phyloP scores from a whole-genome alignment of 2,797 vertebrate genomes.

The Diglossa cyanea region DNA sequence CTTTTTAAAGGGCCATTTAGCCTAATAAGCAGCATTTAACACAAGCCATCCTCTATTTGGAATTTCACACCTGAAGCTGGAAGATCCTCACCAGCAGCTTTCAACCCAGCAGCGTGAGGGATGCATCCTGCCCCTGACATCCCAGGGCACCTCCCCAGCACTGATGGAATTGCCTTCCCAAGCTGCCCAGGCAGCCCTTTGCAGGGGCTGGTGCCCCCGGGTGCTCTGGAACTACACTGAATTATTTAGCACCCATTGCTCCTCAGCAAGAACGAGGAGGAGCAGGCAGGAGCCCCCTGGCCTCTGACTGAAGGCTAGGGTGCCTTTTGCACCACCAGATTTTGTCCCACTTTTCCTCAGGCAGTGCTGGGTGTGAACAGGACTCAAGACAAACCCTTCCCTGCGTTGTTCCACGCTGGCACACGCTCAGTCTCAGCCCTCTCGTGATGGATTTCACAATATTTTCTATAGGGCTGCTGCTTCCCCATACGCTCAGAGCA shows the following conservation, averaged over 20 bases:
- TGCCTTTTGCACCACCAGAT: neutral
- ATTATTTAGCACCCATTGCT: slow-evolving; percentile 44
- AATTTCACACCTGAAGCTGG: neutral
- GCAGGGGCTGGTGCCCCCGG: neutral
- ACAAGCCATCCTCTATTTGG: neutral
- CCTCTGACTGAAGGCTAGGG: neutral
- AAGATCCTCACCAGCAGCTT: neutral
- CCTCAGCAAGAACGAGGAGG: neutral
- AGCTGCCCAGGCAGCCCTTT: neutral
- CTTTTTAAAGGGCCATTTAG: neutral
- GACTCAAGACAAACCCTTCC: neutral
- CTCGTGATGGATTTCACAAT: neutral
- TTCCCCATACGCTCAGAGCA: neutral
- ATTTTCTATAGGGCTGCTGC: neutral
- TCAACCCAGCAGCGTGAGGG: neutral
- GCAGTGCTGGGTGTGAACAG: neutral
- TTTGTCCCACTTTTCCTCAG: neutral
- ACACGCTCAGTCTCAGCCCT: neutral
- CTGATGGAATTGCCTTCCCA: neutral
- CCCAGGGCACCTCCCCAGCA: neutral
- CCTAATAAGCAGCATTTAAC: neutral
- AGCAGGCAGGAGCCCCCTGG: neutral
- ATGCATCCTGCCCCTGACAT: neutral
- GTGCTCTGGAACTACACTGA: slow-evolving; percentile 12
- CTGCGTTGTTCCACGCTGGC: neutral